Percentiles rank a stretch among this genome's conserved stretches.
phyloP scores from a whole-genome alignment of 2,888 invertebrate species.

The Frankliniella intonsa region DNA sequence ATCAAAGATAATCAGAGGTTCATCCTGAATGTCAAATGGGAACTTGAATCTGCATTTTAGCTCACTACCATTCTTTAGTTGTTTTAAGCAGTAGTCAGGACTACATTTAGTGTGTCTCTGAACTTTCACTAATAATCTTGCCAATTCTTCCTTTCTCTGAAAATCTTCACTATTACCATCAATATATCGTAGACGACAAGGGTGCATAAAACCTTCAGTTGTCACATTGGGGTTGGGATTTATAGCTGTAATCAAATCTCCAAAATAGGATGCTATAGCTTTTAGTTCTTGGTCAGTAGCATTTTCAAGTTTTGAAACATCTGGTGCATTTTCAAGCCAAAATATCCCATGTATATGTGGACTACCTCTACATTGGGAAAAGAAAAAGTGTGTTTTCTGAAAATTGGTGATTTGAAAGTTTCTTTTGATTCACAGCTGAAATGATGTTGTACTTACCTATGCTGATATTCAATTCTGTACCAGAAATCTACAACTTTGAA shows the following conservation, averaged over 20 bases:
- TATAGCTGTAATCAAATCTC: conserved; percentile 30
- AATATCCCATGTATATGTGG: conserved; percentile 35
- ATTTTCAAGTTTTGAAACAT: conserved; percentile 27
- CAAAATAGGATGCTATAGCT: conserved; percentile 29
- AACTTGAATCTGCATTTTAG: conserved; percentile 33
- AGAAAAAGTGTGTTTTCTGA: neutral
- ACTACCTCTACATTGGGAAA: conserved; percentile 32
- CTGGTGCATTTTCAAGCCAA: conserved; percentile 36
- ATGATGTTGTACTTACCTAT: conserved; percentile 1
- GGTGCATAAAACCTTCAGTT: conserved; percentile 30
- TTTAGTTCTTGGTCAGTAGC: neutral
- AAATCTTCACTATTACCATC: conserved; percentile 24
- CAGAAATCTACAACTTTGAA: no score
- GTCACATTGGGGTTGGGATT: conserved; percentile 33
- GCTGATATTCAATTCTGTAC: neutral
- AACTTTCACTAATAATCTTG: neutral
- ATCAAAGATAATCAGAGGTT: neutral
- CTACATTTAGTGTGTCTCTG: neutral
- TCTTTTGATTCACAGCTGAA: no score
- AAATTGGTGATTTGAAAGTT: no score
- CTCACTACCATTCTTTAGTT: conserved; percentile 10
- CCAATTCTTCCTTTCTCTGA: conserved; percentile 19
- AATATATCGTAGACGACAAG: conserved; percentile 28
- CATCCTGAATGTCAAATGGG: conserved; percentile 27
- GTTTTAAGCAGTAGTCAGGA: conserved; percentile 30